These are phyloP conservation scores for Ectemnius cavifrons DNA, from an alignment of 2,888 invertebrate species.

Conservation along the genomic window DNA sequence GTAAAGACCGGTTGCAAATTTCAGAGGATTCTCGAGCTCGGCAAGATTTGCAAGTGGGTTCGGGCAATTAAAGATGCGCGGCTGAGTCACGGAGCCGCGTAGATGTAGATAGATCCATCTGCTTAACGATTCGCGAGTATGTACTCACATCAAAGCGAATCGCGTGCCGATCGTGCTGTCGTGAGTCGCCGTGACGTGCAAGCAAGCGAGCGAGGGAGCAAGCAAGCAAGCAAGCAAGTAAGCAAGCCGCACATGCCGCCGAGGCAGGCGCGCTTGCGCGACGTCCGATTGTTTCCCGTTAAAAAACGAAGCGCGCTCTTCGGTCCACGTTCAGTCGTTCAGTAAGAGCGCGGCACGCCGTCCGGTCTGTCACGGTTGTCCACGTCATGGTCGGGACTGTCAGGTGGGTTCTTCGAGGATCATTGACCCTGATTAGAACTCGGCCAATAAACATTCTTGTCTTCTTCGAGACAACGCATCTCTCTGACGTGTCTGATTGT, in stretches of 20 bases:
- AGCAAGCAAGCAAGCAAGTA: conserved; percentile 48
- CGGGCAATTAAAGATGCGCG: conserved; percentile 7
- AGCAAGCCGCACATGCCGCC: conserved; percentile 10
- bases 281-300: conserved; percentile 57
- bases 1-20: too few relatives aligned
- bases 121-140: conserved; percentile 9
- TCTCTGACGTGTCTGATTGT: too few relatives aligned
- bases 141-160: conserved; percentile 22
- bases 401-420: conserved; percentile 52
- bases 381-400: conserved; percentile 68
- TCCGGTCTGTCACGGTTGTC: conserved; percentile 26
- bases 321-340: conserved; percentile 65
- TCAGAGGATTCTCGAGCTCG: too few relatives aligned
- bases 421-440: conserved; percentile 12
- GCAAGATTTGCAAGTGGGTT: neutral
- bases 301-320: conserved; percentile 55
- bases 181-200: conserved; percentile 22
- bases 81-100: conserved; percentile 23
- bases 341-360: conserved; percentile 67
- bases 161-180: conserved; percentile 20
- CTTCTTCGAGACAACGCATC: too few relatives aligned
- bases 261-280: conserved; percentile 48
- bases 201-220: conserved; percentile 39
- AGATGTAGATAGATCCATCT: neutral
- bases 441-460: neutral